Conservation (phyloP, 2,888 invertebrate genomes). For the Physocephala rufipes region DNA sequence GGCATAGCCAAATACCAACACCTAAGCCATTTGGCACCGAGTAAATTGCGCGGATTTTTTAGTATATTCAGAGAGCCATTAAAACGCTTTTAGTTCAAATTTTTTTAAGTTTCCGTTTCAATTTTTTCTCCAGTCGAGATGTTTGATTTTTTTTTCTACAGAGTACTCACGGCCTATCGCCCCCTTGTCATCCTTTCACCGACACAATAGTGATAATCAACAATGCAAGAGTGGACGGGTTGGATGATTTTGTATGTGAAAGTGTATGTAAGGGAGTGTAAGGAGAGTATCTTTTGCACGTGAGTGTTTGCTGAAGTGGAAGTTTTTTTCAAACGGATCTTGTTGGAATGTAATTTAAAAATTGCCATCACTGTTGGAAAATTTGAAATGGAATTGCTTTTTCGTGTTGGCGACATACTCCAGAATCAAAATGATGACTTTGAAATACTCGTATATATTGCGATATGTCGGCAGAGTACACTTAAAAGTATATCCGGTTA, state of each 20-base stretch:
- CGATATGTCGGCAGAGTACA: no score
- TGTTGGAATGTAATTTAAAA: conserved; percentile 24
- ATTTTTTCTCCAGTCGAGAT: not conserved
- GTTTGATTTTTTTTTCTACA: not conserved
- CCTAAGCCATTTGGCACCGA: not conserved
- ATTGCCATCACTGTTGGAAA: conserved; percentile 33
- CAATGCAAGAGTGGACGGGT: not conserved
- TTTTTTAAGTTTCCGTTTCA: conserved; percentile 22
- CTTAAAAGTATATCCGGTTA: no score
- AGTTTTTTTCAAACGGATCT: no score
- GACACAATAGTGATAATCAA: no score
- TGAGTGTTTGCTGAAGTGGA: not conserved
- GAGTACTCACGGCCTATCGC: no score
- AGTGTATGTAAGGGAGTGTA: not conserved
- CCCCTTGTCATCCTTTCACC: no score
- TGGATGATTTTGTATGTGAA: no score
- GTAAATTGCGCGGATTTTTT: conserved; percentile 17
- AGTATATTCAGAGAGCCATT: conserved; percentile 25
- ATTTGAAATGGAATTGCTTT: conserved; percentile 29
- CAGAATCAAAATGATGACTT: no score
- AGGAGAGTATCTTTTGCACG: no score
- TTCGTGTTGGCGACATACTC: conserved; percentile 5
- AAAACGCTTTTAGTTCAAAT: conserved; percentile 32
- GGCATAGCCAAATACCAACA: not conserved
- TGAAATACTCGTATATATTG: no score